Conservation (phyloP, 2,113 vertebrate genomes). For the Lipophrys pholis region DNA sequence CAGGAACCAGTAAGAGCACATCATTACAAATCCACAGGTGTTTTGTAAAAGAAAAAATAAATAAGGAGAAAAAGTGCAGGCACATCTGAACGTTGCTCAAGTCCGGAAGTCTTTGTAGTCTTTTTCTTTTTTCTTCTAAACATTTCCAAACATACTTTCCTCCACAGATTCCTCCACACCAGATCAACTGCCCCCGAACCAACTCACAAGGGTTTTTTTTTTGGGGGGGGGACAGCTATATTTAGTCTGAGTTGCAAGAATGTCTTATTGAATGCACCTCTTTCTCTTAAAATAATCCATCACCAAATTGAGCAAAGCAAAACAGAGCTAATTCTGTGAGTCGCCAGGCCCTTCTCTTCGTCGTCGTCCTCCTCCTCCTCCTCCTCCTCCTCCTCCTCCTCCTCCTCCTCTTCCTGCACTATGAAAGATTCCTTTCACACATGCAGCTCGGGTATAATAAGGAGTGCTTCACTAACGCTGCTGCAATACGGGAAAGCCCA, state of each 20-base stretch:
- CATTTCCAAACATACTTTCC: slow-evolving; percentile 29
- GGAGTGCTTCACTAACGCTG: slow-evolving; percentile 36
- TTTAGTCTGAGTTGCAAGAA: slow-evolving; percentile 74
- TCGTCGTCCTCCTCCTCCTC: slow-evolving; percentile 5
- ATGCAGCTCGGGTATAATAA: slow-evolving; percentile 66
- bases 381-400: slow-evolving; percentile 74
- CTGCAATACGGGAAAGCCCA: slow-evolving; percentile 65
- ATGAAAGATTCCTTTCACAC: slow-evolving; percentile 83
- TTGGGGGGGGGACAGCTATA: slow-evolving; percentile 39
- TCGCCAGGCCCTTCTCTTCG: slow-evolving; percentile 49
- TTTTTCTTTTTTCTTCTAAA: slow-evolving; percentile 15
- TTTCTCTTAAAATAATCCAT: slow-evolving; percentile 81
- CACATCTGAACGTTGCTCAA: slow-evolving; percentile 59
- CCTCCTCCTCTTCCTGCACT: slow-evolving; percentile 77
- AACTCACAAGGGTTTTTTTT: slow-evolving; percentile 41
- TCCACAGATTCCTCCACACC: slow-evolving; percentile 32
- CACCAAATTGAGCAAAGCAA: slow-evolving; percentile 80
- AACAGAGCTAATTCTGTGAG: slow-evolving; percentile 80
- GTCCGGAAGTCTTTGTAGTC: slow-evolving; percentile 43
- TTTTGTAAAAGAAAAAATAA: slow-evolving; percentile 67
- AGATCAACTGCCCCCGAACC: slow-evolving; percentile 58
- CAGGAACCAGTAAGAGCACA: slow-evolving; percentile 48
- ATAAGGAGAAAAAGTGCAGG: slow-evolving; percentile 42
- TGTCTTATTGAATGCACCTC: slow-evolving; percentile 70
- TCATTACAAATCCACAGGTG: slow-evolving; percentile 72